A percentile compares a stretch with the other conserved stretches of the same genome.
Conservation (phyloP, 2,797 vertebrate species). For the Silurus aristotelis region DNA sequence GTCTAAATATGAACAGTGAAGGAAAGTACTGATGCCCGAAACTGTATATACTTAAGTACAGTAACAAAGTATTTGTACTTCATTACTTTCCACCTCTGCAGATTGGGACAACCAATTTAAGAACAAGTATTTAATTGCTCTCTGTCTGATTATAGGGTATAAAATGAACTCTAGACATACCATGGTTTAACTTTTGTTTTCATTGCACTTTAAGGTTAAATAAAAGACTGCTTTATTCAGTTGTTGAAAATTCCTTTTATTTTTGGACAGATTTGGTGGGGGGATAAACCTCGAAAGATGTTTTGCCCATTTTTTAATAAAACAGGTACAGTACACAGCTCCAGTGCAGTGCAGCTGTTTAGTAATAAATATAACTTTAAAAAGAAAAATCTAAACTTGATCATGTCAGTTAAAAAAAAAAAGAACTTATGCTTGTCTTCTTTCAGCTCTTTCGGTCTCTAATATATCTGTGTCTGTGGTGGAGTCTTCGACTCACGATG, state of each 20-base stretch:
- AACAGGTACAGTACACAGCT: slow-evolving; percentile 44
- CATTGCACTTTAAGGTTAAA: neutral
- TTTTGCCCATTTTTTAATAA: slow-evolving; percentile 64
- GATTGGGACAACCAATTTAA: neutral
- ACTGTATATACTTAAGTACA: no score
- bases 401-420: no score
- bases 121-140: neutral
- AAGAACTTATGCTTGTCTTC: neutral
- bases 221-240: neutral
- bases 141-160: neutral
- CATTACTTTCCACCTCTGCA: neutral
- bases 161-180: neutral
- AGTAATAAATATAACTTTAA: neutral
- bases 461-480: slow-evolving; percentile 63
- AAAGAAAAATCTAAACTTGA: neutral
- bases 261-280: slow-evolving; percentile 65
- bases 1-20: no score
- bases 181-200: neutral
- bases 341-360: neutral
- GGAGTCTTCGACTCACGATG: slow-evolving; percentile 30
- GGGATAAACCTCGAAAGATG: slow-evolving; percentile 31
- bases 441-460: slow-evolving; percentile 52
- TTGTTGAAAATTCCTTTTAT: neutral
- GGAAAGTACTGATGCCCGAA: no score
- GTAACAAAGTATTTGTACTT: no score